Percentiles rank a stretch among this genome's conserved stretches.
Conservation (phyloP, 2,797 vertebrate species). For the Decapterus maruadsi region DNA sequence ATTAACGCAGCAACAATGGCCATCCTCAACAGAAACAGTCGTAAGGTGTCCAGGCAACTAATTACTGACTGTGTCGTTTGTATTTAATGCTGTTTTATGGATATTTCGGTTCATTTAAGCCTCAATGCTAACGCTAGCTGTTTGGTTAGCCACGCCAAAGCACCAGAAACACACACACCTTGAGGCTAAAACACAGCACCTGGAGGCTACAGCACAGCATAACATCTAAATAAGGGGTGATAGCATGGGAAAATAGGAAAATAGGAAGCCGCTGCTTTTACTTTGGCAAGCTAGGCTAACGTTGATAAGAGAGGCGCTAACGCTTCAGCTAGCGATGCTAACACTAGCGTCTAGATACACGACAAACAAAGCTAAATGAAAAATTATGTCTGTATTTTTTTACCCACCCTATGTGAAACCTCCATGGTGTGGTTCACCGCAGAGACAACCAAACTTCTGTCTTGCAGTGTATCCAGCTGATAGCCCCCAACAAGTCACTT, state of each 20-base stretch:
- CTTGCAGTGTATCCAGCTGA: slow-evolving; percentile 60
- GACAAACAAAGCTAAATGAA: neutral
- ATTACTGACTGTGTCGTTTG: neutral
- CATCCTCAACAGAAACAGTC: neutral
- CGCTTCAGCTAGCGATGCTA: slow-evolving; percentile 32
- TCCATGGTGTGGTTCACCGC: slow-evolving; percentile 65
- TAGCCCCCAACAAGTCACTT: slow-evolving; percentile 65
- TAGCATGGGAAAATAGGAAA: neutral
- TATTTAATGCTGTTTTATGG: slow-evolving; percentile 15
- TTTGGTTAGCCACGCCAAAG: neutral
- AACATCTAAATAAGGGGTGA: accelerated
- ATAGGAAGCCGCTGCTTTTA: neutral
- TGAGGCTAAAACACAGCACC: neutral
- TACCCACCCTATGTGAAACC: slow-evolving; percentile 66
- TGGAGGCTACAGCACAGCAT: neutral
- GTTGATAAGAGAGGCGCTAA: slow-evolving; percentile 28
- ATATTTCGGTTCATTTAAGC: slow-evolving; percentile 15
- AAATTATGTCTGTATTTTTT: neutral
- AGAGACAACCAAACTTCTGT: slow-evolving; percentile 48
- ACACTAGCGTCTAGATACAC: slow-evolving; percentile 15
- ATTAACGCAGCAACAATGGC: neutral
- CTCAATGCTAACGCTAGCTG: slow-evolving; percentile 7
- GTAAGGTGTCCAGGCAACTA: neutral
- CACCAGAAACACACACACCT: neutral
- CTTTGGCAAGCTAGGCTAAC: slow-evolving; percentile 50